Evolutionary conservation across 2,888 invertebrate genomes (phyloP).

Genomic region (Rhagonycha fulva): DNA sequence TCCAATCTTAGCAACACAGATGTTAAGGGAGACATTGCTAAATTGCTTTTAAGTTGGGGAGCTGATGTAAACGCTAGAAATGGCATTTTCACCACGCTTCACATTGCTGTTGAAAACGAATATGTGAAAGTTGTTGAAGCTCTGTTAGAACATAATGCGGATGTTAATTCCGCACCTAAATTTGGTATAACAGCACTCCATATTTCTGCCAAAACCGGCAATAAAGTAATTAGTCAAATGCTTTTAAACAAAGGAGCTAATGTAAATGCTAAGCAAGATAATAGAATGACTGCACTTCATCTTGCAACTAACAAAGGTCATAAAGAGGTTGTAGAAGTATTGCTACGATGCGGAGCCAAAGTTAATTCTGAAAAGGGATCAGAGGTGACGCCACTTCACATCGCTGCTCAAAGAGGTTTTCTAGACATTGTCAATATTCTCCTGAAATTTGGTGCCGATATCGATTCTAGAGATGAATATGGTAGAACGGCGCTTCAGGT

Average conservation of each 20-base stretch:
- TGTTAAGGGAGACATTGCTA: neutral
- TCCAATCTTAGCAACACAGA: no score
- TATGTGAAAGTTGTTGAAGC: neutral
- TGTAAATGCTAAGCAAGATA: slow-evolving; percentile 1
- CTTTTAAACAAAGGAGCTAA: slow-evolving; percentile 1
- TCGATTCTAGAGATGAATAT: neutral
- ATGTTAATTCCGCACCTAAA: neutral
- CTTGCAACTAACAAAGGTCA: slow-evolving; percentile 95
- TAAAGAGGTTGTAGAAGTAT: slow-evolving; percentile 81
- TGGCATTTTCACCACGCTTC: neutral
- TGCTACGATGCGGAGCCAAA: slow-evolving; percentile 84
- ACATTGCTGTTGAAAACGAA: neutral
- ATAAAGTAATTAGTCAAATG: neutral
- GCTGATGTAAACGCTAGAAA: neutral
- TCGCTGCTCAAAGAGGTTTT: neutral
- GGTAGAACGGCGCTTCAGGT: neutral
- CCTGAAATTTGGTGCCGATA: neutral
- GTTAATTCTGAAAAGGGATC: slow-evolving; percentile 92
- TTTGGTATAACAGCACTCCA: neutral
- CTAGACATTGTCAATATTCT: neutral
- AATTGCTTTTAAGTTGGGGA: neutral
- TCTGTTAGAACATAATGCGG: neutral
- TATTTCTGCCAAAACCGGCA: neutral
- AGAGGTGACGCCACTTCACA: slow-evolving; percentile 79
- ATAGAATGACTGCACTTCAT: slow-evolving; percentile 75